phyloP scores from a whole-genome alignment of 35 echinoderm and acorn worm species.

The Apostichopus californicus region DNA sequence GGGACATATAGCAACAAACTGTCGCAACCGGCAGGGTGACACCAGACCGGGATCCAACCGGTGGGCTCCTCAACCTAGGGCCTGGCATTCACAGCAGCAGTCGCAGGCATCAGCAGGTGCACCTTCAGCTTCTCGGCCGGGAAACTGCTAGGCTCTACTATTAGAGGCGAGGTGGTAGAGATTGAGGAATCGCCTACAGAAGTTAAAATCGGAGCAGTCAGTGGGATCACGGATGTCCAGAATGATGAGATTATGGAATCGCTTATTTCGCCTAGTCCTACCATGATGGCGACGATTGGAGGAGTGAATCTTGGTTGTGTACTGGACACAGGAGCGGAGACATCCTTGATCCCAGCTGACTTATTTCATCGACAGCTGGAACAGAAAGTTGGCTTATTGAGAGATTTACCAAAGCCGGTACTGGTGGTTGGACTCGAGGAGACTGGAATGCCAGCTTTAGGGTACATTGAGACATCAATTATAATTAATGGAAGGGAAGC shows the following conservation, averaged over 20 bases:
- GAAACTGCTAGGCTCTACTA: slow-evolving; percentile 6
- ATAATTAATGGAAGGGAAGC: too few species aligned
- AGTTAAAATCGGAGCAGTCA: background rate
- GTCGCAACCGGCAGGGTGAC: too few species aligned
- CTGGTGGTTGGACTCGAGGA: too few species aligned
- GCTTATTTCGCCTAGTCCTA: slow-evolving; percentile 59
- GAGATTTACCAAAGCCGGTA: too few species aligned
- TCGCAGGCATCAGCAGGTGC: background rate
- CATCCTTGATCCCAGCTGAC: slow-evolving; percentile 63
- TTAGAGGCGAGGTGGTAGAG: slow-evolving; percentile 1
- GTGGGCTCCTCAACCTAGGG: background rate
- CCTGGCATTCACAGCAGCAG: too few species aligned
- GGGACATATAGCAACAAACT: too few species aligned
- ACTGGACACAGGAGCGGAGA: slow-evolving; percentile 63
- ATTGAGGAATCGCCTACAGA: background rate
- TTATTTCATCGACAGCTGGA: slow-evolving; percentile 49
- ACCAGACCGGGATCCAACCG: too few species aligned
- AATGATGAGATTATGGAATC: background rate
- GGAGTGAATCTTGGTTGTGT: slow-evolving; percentile 55
- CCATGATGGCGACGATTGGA: slow-evolving; percentile 23
- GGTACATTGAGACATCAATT: too few species aligned
- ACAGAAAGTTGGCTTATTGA: background rate
- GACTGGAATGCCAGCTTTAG: too few species aligned
- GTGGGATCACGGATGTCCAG: background rate
- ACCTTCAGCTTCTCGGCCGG: background rate